These are phyloP conservation scores for Irena cyanogastra DNA, from an alignment of 2,113 vertebrate species.

Conservation along the genomic window DNA sequence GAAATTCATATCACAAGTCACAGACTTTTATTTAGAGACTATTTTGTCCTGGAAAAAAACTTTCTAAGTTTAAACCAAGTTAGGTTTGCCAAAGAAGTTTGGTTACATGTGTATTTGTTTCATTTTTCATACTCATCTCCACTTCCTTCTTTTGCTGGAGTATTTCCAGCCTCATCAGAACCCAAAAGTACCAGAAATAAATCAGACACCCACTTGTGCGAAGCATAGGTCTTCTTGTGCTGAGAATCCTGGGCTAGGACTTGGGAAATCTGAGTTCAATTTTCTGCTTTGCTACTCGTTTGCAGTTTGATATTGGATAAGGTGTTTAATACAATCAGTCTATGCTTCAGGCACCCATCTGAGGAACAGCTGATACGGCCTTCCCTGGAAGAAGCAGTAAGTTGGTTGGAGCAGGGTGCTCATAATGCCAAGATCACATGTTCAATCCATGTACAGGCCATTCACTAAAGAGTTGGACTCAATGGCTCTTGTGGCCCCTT, in stretches of 20 bases:
- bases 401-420: not conserved
- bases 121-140: not conserved
- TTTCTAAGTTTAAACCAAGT: not conserved
- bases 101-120: not conserved
- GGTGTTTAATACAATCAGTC: not conserved
- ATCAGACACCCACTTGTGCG: not conserved
- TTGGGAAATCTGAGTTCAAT: not conserved
- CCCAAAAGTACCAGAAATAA: not conserved
- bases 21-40: not conserved
- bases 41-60: not conserved
- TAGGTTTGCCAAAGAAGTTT: not conserved
- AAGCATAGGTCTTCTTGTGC: not conserved
- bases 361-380: not conserved
- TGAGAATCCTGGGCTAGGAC: not conserved
- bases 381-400: not conserved
- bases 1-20: not conserved
- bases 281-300: not conserved
- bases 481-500: not conserved
- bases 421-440: no score
- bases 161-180: not conserved
- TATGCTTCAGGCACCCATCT: not conserved
- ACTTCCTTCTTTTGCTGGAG: constrained; percentile 5
- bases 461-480: not conserved
- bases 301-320: not conserved
- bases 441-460: not conserved